Evolutionary conservation across 1,140 invertebrate species (phyloP).

Genomic region (Cyclargus thomasi): DNA sequence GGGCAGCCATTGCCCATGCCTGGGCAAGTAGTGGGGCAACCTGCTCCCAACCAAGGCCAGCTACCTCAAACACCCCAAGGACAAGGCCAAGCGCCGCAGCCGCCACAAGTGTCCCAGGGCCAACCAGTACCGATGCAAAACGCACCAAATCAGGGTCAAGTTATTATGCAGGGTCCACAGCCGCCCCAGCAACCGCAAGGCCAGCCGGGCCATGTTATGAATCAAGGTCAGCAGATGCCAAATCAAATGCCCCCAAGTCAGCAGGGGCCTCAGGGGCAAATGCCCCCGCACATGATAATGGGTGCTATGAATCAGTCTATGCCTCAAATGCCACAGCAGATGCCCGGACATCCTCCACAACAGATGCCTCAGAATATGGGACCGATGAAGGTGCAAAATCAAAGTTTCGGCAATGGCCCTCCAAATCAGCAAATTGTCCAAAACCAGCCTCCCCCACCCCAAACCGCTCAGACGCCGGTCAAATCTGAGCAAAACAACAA

Average conservation of each 20-base stretch:
- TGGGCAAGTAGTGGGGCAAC: conserved; percentile 34
- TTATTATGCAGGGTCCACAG: conserved; percentile 45
- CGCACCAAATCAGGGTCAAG: conserved; percentile 44
- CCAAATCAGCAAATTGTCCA: conserved; percentile 31
- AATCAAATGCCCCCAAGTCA: conserved; percentile 32
- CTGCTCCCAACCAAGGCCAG: conserved; percentile 43
- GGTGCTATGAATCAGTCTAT: conserved; percentile 11
- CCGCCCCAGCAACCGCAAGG: conserved; percentile 48
- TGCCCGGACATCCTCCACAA: conserved; percentile 15
- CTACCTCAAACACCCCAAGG: conserved; percentile 29
- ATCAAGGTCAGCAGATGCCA: conserved; percentile 45
- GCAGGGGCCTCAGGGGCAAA: conserved; percentile 19
- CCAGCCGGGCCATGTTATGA: conserved; percentile 41
- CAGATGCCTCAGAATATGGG: conserved; percentile 34
- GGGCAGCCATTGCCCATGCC: conserved; percentile 31
- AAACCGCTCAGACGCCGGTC: conserved; percentile 46
- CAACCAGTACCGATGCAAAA: conserved; percentile 52
- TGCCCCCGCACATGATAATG: conserved; percentile 20
- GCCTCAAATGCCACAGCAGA: conserved; percentile 24
- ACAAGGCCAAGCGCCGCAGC: conserved; percentile 19
- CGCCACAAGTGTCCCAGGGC: conserved; percentile 31
- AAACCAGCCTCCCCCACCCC: conserved; percentile 29
- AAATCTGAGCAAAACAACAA: conserved; percentile 73
- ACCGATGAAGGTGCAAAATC: conserved; percentile 48
- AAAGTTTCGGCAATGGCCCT: conserved; percentile 45